Percentiles rank a stretch among this genome's conserved stretches.
phyloP scores from a whole-genome alignment of 2,888 invertebrate genomes.

The Notodonta dromedarius region DNA sequence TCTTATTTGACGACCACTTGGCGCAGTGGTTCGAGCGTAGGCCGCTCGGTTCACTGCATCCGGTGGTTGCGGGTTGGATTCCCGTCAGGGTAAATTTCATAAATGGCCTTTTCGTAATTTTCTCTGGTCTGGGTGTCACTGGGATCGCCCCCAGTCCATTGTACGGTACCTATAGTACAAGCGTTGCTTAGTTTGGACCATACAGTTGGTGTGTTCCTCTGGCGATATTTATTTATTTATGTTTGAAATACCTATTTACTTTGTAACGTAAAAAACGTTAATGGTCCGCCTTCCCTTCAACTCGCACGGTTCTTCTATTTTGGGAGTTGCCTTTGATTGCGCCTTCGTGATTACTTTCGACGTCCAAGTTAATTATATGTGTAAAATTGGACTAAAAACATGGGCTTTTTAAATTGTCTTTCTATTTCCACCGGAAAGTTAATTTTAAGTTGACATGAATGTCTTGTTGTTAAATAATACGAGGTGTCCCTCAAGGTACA shows the following conservation, averaged over 20 bases:
- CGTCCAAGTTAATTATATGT: constrained; percentile 32
- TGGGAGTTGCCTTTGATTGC: constrained; percentile 27
- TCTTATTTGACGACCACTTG: too few relatives aligned
- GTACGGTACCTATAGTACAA: too few relatives aligned
- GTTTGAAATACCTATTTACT: background rate
- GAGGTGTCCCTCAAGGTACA: background rate
- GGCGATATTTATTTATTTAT: too few relatives aligned
- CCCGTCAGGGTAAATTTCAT: too few relatives aligned
- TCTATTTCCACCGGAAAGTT: background rate
- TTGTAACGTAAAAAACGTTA: background rate
- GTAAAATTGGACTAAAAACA: constrained; percentile 10
- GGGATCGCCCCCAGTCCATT: too few relatives aligned
- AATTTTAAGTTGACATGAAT: background rate
- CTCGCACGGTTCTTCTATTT: constrained; percentile 20
- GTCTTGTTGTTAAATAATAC: background rate
- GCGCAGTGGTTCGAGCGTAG: too few relatives aligned
- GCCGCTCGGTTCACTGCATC: too few relatives aligned
- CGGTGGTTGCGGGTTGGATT: too few relatives aligned
- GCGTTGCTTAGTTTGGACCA: too few relatives aligned
- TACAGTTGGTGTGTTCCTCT: too few relatives aligned
- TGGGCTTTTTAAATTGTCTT: background rate
- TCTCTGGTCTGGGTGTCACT: too few relatives aligned
- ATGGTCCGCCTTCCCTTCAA: constrained; percentile 14
- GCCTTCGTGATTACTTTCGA: constrained; percentile 21
- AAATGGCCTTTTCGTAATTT: too few relatives aligned